Conservation (phyloP, 2,113 vertebrate genomes). For the Ochotona princeps region DNA sequence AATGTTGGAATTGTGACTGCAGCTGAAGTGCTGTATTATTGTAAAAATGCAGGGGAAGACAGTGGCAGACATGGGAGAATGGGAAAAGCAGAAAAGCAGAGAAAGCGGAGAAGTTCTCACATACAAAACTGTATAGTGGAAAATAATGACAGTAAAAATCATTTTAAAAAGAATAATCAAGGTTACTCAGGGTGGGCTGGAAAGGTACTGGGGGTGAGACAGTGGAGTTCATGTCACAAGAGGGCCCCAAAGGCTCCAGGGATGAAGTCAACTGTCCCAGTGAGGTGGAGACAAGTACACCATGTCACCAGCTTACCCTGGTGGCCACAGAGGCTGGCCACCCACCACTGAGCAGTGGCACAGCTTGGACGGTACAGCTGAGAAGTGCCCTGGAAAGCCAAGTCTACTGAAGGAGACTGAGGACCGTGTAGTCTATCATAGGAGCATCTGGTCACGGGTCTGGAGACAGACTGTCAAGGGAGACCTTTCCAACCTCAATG, state of each 20-base stretch:
- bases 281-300: background rate
- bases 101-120: too few species aligned
- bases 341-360: background rate
- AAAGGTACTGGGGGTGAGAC: background rate
- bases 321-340: too few species aligned
- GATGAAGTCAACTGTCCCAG: background rate
- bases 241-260: background rate
- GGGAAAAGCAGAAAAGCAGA: too few species aligned
- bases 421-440: background rate
- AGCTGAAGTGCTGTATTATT: too few species aligned
- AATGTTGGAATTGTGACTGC: too few species aligned
- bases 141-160: too few species aligned
- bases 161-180: background rate
- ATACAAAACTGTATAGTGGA: too few species aligned
- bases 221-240: background rate
- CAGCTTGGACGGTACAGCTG: too few species aligned
- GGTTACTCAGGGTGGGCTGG: background rate
- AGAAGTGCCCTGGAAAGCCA: background rate
- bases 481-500: background rate
- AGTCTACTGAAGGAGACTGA: fast-evolving
- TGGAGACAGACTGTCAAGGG: background rate
- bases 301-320: background rate
- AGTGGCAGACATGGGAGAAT: background rate
- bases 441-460: background rate
- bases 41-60: too few species aligned